Conservation (phyloP, 2,888 invertebrate genomes). For the Meiosimyza platycephala region DNA sequence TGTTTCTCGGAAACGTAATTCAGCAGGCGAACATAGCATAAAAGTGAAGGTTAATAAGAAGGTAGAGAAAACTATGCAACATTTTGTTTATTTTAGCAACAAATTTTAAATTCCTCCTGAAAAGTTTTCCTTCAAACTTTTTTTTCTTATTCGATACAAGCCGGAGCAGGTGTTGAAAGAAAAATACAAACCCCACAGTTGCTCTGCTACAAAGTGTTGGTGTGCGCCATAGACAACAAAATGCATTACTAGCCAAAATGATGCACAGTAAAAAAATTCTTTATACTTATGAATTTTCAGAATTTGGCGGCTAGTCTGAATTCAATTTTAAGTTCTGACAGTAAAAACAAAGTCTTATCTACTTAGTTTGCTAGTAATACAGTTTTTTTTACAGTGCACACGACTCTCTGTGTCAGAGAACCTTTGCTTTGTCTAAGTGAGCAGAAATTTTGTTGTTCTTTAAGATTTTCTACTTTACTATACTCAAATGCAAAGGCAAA, state of each 20-base stretch:
- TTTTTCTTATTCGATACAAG: slow-evolving; percentile 51
- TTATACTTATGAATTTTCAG: too few species aligned
- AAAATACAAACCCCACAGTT: slow-evolving; percentile 1
- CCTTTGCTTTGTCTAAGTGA: slow-evolving; percentile 37
- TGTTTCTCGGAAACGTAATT: background rate
- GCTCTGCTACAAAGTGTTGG: background rate
- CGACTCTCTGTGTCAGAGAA: background rate
- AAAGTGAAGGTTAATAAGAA: slow-evolving; percentile 28
- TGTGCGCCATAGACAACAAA: too few species aligned
- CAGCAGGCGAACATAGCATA: background rate
- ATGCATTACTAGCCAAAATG: too few species aligned
- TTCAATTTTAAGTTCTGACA: too few species aligned
- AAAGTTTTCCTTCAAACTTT: background rate
- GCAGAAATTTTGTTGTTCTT: slow-evolving; percentile 61
- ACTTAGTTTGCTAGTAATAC: background rate
- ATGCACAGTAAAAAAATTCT: too few species aligned
- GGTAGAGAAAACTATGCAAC: background rate
- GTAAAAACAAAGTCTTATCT: too few species aligned
- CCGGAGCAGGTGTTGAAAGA: slow-evolving; percentile 46
- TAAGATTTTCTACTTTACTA: slow-evolving; percentile 64
- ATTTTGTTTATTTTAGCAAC: slow-evolving; percentile 30
- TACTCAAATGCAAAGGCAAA: slow-evolving; percentile 53
- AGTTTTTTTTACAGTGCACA: background rate
- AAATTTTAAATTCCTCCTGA: background rate
- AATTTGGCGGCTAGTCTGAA: too few species aligned